A percentile compares a stretch with the other conserved stretches of the same genome.
phyloP scores from a whole-genome alignment of 2,113 vertebrate species.

The Marcusenius ussheri region DNA sequence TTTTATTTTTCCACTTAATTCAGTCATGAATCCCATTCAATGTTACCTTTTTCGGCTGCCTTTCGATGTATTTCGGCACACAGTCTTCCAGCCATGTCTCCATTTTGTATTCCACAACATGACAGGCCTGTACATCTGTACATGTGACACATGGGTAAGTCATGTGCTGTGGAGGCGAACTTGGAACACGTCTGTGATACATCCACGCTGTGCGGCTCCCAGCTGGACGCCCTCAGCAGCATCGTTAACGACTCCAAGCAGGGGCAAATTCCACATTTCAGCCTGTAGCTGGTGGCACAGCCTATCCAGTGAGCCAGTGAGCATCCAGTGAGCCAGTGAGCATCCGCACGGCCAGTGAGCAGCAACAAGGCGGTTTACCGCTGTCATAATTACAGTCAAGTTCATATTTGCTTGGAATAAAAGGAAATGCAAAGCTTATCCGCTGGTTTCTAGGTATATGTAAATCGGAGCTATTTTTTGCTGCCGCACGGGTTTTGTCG shows the following conservation, averaged over 20 bases:
- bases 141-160: not conserved
- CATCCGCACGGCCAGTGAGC: not conserved
- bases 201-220: not conserved
- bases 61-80: not conserved
- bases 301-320: not conserved
- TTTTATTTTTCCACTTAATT: not conserved
- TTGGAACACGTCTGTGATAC: not conserved
- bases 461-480: not conserved
- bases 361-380: not conserved
- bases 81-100: not conserved
- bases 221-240: not conserved
- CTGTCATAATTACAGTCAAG: not conserved
- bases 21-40: not conserved
- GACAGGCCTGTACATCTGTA: not conserved
- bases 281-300: not conserved
- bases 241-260: not conserved
- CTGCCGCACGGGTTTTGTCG: not conserved
- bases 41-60: not conserved
- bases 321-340: not conserved
- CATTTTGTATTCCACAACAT: not conserved
- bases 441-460: not conserved
- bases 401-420: not conserved
- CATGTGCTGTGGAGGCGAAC: not conserved
- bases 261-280: not conserved
- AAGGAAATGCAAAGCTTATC: not conserved